Percentiles rank a stretch among this genome's conserved stretches.
Conservation (phyloP, 2,888 invertebrate genomes). For the Pandemis cinnamomeana region DNA sequence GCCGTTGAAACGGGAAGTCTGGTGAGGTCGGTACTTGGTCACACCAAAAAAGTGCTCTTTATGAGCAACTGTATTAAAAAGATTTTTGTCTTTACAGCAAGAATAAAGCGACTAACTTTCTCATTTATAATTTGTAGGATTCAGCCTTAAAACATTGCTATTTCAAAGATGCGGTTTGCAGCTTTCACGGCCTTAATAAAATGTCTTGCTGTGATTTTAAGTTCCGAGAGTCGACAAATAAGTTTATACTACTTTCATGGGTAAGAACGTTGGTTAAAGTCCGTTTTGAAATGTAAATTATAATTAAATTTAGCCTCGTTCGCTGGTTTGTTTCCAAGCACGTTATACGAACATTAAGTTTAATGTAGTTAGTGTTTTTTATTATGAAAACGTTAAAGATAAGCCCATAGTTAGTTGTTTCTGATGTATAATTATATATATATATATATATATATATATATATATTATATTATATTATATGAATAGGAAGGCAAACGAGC, state of each 20-base stretch:
- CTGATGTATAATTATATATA: too few species aligned
- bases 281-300: conserved; percentile 4
- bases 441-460: too few species aligned
- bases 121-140: too few species aligned
- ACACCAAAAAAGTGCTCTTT: too few species aligned
- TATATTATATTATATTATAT: too few species aligned
- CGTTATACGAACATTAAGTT: neutral
- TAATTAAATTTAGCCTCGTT: neutral
- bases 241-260: conserved; percentile 19
- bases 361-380: neutral
- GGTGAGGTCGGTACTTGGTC: too few species aligned
- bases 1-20: too few species aligned
- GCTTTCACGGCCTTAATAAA: conserved; percentile 4
- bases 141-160: neutral
- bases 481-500: too few species aligned
- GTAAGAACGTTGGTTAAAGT: neutral
- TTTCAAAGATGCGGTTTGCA: neutral
- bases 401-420: neutral
- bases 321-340: neutral
- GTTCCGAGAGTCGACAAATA: conserved; percentile 12
- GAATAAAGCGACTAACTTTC: too few species aligned
- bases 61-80: too few species aligned
- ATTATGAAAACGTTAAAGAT: neutral
- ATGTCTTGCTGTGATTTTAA: neutral
- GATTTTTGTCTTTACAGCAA: too few species aligned